These are phyloP conservation scores for Laticauda laticaudata DNA, from an alignment of 2,113 vertebrate species.

Conservation along the genomic window DNA sequence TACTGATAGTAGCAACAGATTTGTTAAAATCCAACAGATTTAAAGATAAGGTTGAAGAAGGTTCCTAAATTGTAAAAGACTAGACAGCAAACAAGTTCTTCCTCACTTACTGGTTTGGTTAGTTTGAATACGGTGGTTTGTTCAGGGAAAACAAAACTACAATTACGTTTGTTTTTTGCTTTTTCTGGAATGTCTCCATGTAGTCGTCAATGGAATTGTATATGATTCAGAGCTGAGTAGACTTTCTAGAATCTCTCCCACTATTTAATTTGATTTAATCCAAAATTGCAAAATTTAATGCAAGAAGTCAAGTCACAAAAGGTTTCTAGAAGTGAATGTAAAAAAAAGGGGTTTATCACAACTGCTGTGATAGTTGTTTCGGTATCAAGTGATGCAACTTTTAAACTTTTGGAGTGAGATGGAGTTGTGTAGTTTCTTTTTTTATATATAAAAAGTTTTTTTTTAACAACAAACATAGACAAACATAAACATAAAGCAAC, in stretches of 20 bases:
- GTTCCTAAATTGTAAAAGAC: neutral
- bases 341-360: neutral
- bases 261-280: neutral
- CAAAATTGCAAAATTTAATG: neutral
- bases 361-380: neutral
- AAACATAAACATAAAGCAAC: too few relatives aligned
- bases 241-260: neutral
- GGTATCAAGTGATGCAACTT: neutral
- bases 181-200: neutral
- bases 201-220: neutral
- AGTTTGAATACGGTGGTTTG: neutral
- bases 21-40: neutral
- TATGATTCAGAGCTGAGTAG: neutral
- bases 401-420: neutral
- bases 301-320: neutral
- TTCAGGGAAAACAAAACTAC: neutral
- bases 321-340: neutral
- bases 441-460: too few relatives aligned
- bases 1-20: neutral
- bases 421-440: neutral
- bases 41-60: neutral
- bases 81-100: neutral
- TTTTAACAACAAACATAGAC: too few relatives aligned
- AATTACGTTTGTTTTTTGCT: neutral
- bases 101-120: neutral